phyloP scores from a whole-genome alignment of 2,113 vertebrate species.

The Tychaedon coryphoeus region DNA sequence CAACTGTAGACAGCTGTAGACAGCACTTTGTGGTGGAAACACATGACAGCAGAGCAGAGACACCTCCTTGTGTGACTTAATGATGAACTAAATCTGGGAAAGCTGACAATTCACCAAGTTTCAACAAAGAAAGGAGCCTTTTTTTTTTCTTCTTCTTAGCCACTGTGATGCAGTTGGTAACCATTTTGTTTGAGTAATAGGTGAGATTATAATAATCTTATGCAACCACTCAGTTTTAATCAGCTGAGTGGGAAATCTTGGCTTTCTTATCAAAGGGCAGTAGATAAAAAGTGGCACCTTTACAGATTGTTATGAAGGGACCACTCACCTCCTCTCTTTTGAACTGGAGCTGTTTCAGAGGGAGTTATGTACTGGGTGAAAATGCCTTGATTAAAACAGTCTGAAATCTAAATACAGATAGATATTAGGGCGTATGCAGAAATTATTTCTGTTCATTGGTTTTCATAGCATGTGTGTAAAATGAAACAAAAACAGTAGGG shows the following conservation, averaged over 20 bases:
- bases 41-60: background rate
- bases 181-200: background rate
- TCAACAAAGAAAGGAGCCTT: background rate
- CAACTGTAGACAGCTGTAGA: background rate
- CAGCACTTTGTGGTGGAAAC: background rate
- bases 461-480: background rate
- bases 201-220: slow-evolving; percentile 9
- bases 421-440: background rate
- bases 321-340: background rate
- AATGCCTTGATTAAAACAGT: slow-evolving; percentile 26
- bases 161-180: background rate
- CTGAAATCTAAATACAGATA: slow-evolving; percentile 38
- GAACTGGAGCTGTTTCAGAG: background rate
- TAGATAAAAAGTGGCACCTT: background rate
- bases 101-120: background rate
- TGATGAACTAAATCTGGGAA: background rate
- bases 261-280: slow-evolving; percentile 38
- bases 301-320: slow-evolving; percentile 9
- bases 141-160: background rate
- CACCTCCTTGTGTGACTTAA: background rate
- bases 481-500: background rate
- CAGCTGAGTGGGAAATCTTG: slow-evolving; percentile 22
- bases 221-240: slow-evolving; percentile 29
- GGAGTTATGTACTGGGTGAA: background rate
- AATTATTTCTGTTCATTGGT: background rate